Base-by-base conservation (phyloP, 2,797 vertebrate genomes). In the Sciurus vulgaris region DNA sequence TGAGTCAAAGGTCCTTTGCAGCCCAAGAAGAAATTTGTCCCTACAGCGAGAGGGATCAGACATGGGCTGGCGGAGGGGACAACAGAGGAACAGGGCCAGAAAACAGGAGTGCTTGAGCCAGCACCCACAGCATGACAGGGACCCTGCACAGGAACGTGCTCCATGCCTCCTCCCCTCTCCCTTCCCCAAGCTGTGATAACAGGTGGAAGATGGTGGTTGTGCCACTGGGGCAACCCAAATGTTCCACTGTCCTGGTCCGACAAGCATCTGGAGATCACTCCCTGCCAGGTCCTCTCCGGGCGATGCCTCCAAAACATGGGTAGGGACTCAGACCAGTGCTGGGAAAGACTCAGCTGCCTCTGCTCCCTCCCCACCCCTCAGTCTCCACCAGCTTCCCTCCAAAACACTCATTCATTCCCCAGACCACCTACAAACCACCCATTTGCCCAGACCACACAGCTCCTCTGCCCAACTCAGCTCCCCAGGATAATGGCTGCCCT, bases 371-470 rank as follows among this genome's bases (percentile, higher is more conserved):
- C 2, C 49, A 65, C 56, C 11, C 2, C 51, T 73, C 87, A 74
- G 73, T 85, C 91, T 74, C 20, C 65, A 33, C 76, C 65, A 56
- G 76, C 85, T 96, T 95, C 72, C 81, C 94, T 96, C 3, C 1
- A 88, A 85, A 96, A 96, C 93, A 96, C 94, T 94, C 93, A 72
- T 95, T 97, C 93, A 94, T 96, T 77, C 90, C 63, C 89, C 10
- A 56, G 97, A 97, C 96, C 97, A 98, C 97, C 97, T 97, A 96
- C 98, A 97, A 96, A 94, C 97, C 92, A 82, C 94, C 92, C 72
- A 61, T 95, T 97, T 95, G 76, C 95, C 74, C 18, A 44, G 97
- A 96, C 97, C 93, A 82, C 94, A 96, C 96, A 95, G 33, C 49
- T 44, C 94, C 96, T 93, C 96, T 96, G 97, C 73, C 95, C 97